These are phyloP conservation scores for Ctenoplectra terminalis DNA, from an alignment of 1,140 invertebrate species.

Conservation along the genomic window DNA sequence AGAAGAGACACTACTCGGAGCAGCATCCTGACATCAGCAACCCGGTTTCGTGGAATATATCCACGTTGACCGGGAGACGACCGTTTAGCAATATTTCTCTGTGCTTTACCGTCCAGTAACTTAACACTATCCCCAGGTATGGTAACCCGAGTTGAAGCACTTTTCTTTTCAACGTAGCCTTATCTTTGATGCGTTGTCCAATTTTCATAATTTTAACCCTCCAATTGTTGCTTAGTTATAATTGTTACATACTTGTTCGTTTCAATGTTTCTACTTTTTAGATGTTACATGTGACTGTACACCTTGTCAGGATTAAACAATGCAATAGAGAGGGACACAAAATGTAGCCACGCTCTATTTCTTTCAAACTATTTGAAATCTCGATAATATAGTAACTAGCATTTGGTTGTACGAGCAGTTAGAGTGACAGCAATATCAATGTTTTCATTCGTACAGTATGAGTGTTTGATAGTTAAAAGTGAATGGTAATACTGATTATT, in stretches of 20 bases:
- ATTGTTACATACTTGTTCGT: neutral
- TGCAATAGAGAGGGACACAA: neutral
- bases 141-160: neutral
- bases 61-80: constrained; percentile 94
- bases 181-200: neutral
- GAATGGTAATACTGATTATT: neutral
- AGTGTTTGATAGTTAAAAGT: neutral
- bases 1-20: constrained; percentile 82
- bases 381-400: neutral
- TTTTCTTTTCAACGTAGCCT: neutral
- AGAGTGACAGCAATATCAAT: neutral
- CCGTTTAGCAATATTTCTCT: constrained; percentile 85
- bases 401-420: neutral
- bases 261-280: constrained; percentile 1
- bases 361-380: constrained; percentile 9
- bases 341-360: neutral
- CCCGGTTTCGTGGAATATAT: constrained; percentile 94
- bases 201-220: neutral
- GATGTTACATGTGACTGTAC: neutral
- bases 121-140: constrained; percentile 36
- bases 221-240: neutral
- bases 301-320: neutral
- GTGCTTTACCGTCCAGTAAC: constrained; percentile 80
- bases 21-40: constrained; percentile 89
- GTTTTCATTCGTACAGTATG: neutral